Base-by-base conservation (phyloP, 2,888 invertebrate genomes). In the Leucozona laternaria region DNA sequence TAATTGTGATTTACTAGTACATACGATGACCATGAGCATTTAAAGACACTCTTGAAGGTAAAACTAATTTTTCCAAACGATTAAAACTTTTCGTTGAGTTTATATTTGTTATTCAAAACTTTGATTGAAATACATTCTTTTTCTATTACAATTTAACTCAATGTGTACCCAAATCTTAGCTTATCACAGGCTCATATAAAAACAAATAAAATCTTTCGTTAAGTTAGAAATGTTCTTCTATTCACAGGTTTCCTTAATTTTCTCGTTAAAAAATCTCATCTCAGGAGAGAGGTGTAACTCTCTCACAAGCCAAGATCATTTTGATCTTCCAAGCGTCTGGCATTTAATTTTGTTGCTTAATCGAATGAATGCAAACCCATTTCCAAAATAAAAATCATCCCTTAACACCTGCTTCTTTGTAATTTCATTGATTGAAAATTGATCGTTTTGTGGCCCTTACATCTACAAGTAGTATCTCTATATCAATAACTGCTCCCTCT, bases 341-440 rank as follows among this genome's bases (percentile, higher is more conserved):
- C n/a, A 25, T 25, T 28, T 8, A 7, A 6, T 22, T 53, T 53
- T 13, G 7, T 15, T 34, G 17, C 4, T 20, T 37, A 37, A 20
- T 40, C 60, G 15, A 60, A 40, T 22, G 10, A 40, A 11, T 58
- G 4, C 22, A 20, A 20, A 22, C 37, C 58, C 20, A 22, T 37
- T 58, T 34, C 10, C 28, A 45, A 64, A 43, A 60, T 60, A 43
- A 43, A 43, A 43, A 43, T 43, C 62, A 78, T 45, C 40, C 71
- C 62, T 66, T 50, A 72, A 48, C 71, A 70, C 15, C 75, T 57
- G 75, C 55, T 60, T 13, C 73, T 34, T 17, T 0, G 5, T 22
- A 53, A 55, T 48, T 80, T 72, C 84, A 80, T 85, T 80, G 76
- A 85, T 77, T 66, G 58, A 71, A 78, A 79, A 66, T 28, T 50